Conservation (phyloP, 2,113 vertebrate genomes). For the Carassius gibelio region DNA sequence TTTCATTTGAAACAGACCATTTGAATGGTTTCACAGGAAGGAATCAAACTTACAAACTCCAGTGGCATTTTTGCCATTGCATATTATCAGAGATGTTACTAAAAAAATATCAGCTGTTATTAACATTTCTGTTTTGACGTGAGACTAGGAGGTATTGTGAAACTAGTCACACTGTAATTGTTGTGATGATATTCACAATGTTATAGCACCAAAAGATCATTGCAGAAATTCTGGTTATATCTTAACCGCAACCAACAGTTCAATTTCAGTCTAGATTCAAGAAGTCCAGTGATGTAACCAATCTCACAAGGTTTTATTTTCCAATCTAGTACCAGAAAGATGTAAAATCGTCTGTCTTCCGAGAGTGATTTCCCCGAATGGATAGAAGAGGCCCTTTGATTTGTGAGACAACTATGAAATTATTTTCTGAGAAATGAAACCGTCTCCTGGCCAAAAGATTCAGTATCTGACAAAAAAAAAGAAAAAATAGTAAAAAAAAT, state of each 20-base stretch:
- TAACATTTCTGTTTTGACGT: background rate
- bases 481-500: slow-evolving; percentile 41
- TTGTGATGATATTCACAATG: background rate
- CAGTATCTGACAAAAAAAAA: slow-evolving; percentile 51
- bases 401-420: slow-evolving; percentile 51
- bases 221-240: background rate
- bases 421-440: slow-evolving; percentile 49
- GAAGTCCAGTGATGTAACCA: background rate
- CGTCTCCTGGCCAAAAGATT: background rate
- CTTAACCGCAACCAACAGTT: background rate
- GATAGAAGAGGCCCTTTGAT: slow-evolving; percentile 43
- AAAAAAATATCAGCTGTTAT: background rate
- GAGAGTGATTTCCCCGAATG: slow-evolving; percentile 3
- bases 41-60: background rate
- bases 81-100: background rate
- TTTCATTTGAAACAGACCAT: too few species aligned
- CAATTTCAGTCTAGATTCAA: background rate
- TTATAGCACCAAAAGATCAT: background rate
- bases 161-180: background rate
- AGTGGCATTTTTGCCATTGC: background rate
- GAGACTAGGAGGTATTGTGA: background rate
- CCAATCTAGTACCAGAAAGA: slow-evolving; percentile 30
- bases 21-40: background rate
- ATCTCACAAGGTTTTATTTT: slow-evolving; percentile 35
- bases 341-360: slow-evolving; percentile 9